Base-by-base conservation (phyloP, 2,797 vertebrate genomes). In the Hippocampus kuda region DNA sequence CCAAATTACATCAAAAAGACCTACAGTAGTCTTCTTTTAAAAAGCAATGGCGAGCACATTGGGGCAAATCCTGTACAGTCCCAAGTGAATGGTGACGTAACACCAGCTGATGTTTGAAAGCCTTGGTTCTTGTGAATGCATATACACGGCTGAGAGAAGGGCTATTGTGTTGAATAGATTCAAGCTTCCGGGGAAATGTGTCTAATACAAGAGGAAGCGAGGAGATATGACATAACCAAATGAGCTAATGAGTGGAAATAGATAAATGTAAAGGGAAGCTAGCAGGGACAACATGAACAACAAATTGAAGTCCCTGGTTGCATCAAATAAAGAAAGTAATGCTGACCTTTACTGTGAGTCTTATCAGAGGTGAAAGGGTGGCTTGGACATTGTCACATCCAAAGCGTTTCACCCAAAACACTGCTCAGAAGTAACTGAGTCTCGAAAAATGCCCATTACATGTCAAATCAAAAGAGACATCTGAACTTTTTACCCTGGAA, bases 401-500 rank as follows among this genome's bases (percentile, higher is more conserved):
- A 49, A 48, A 42, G 66, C 5, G 34, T 34, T 34, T 15, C 44
- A 48, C 46, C 3, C 38, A 62, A 48, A 67, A 27, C 22, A 65
- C 9, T 46, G 68, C 56, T 67, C 6, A 38, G 46, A 34, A 13
- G 57, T 16, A 60, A 60, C 20, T 11, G 57, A 60, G 57, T 60
- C 18, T 27, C 15, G 12, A 34, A 46, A 68, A 27, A 71, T 27
- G 26, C 56, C 38, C 20, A 41, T 54, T 63, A 67, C 73, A 77
- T 66, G 67, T 73, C 63, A 71, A 68, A 54, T 73, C 54, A 63
- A 48, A 15, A 26, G 13, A 59, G 60, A 53, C 65, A 63, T 69
- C 44, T 49, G 72, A 70, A 82, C 49, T 88, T 92, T 38, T 97
- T 89, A 99, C 96, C 74, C 94, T 92, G 57, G 93, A 91, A 75